A percentile compares a stretch with the other conserved stretches of the same genome.
phyloP scores from a whole-genome alignment of 2,888 invertebrate species.

The Oscheius sp. region DNA sequence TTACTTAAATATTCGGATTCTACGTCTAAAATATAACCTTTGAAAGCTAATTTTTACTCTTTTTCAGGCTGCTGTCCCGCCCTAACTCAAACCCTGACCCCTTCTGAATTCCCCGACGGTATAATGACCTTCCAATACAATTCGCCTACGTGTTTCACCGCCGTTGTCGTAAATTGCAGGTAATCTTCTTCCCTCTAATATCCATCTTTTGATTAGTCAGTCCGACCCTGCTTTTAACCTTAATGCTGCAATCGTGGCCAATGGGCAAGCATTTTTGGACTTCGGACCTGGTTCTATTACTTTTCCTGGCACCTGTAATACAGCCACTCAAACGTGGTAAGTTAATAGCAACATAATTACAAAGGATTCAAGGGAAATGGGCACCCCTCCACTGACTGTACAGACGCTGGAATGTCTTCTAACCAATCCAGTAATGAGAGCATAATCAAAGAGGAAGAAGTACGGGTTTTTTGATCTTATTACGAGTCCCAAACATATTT shows the following conservation, averaged over 20 bases:
- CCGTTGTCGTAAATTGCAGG: background rate
- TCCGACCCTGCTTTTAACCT: background rate
- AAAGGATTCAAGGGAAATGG: too few species aligned
- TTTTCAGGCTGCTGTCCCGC: conserved; percentile 10
- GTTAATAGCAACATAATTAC: background rate
- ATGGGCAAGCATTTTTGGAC: background rate
- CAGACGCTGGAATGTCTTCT: background rate
- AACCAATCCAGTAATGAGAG: background rate
- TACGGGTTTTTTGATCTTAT: too few species aligned
- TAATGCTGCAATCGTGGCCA: background rate
- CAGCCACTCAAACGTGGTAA: background rate
- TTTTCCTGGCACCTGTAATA: background rate
- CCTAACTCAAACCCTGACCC: background rate
- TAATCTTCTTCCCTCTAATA: background rate
- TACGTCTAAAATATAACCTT: too few species aligned
- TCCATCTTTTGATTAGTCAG: background rate
- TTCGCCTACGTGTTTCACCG: background rate
- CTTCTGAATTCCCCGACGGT: background rate
- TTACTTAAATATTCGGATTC: too few species aligned
- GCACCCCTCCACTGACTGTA: background rate
- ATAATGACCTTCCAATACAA: background rate
- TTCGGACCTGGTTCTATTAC: background rate
- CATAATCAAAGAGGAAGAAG: background rate
- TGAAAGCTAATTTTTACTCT: too few species aligned
- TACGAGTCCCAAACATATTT: too few species aligned